Evolutionary conservation across 2,888 invertebrate species (phyloP), one percentile per base, ranked within the genome.

Genomic region (Dynastes hyllus): DNA sequence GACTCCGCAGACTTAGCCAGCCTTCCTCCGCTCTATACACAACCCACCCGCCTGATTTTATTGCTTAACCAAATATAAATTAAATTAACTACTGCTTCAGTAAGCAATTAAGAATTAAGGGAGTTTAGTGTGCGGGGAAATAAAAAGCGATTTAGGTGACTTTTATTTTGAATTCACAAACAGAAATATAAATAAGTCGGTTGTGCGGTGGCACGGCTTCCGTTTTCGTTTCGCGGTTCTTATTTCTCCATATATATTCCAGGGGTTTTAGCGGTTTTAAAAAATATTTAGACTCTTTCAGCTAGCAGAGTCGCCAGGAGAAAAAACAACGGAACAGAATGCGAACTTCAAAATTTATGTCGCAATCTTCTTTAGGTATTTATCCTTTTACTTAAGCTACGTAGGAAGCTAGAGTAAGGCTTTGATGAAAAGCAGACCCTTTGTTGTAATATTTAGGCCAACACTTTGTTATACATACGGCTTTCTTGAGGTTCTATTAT

Each of bases 71-170:
- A 88, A 88, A 88, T 88, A 89, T 89, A 88, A 89, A 89, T 89
- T 89, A 89, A 89, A 89, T 89, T 89, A 89, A 89, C 88, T 89
- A 88, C 89, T 87, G 88, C 88, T 88, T 88, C 88, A 88, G 87
- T 88, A 87, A 87, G 88, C 89, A 88, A 89, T 89, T 89, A 88
- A 88, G 88, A 88, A 88, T 88, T 88, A 86, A 87, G 87, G 87
- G 87, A 87, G 87, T 87, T 87, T 86, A 87, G 84, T 82, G 53
- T 61, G 87, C 86, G 86, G 84, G 84, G 86, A 85, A 85, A 87
- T 87, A 88, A 88, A 88, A 87, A 87, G 86, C 87, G 88, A 87
- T 88, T 87, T 87, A 86, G 87, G 86, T 86, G 87, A 88, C 87
- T 88, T 87, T 87, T 87, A 87, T 88, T 86, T 87, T 86, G 85